phyloP scores from a whole-genome alignment of 2,113 vertebrate species.

The Ursus arctos region DNA sequence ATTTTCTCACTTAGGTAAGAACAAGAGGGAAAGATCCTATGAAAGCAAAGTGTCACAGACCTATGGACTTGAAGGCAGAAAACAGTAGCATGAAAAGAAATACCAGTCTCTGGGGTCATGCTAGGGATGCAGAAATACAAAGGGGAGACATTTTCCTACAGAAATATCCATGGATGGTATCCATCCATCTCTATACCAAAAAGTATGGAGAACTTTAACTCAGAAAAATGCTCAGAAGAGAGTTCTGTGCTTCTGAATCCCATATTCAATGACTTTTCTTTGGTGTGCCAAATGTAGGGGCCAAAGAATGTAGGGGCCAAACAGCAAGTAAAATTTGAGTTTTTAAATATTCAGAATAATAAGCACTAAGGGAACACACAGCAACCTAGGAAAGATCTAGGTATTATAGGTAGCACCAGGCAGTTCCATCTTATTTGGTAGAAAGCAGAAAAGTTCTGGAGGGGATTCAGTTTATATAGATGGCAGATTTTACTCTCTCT shows the following conservation, averaged over 20 bases:
- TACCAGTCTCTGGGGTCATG: neutral
- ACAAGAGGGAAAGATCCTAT: neutral
- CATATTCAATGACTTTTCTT: constrained; percentile 4
- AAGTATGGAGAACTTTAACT: neutral
- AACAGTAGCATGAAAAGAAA: neutral
- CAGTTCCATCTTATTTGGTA: neutral
- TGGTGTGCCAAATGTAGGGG: neutral
- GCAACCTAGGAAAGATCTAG: neutral
- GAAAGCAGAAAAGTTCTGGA: neutral
- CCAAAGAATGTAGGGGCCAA: neutral
- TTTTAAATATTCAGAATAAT: constrained; percentile 46
- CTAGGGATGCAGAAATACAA: neutral
- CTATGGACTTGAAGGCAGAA: neutral
- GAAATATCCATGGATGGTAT: neutral
- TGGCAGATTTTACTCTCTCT: neutral
- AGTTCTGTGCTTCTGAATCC: neutral
- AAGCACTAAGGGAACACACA: neutral
- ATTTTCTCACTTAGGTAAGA: constrained; percentile 1
- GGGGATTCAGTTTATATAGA: neutral
- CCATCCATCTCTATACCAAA: neutral
- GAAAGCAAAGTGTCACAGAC: neutral
- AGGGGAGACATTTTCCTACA: neutral
- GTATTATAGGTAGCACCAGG: neutral
- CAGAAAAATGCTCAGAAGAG: neutral
- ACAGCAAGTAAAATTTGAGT: neutral